Conservation (phyloP, 2,888 invertebrate genomes). For the Mycalesis mineus region DNA sequence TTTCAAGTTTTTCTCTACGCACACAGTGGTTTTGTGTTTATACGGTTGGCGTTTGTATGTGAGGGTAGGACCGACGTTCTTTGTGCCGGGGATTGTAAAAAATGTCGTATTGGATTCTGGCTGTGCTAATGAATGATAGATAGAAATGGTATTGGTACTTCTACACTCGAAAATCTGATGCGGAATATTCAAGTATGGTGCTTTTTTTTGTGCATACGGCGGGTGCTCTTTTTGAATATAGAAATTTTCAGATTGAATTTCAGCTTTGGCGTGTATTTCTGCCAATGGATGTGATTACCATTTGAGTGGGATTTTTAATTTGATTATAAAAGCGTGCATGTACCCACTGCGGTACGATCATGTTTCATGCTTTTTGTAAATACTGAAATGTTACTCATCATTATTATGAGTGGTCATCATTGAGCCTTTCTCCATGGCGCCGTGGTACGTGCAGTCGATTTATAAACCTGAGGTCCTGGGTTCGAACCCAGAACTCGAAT, state of each 20-base stretch:
- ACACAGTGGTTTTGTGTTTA: conserved; percentile 48
- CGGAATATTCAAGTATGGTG: conserved; percentile 40
- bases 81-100: conserved; percentile 76
- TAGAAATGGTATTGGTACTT: conserved; percentile 53
- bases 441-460: no score
- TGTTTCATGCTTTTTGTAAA: neutral
- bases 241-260: conserved; percentile 38
- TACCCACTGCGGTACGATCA: neutral
- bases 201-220: conserved; percentile 35
- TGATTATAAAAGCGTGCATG: conserved; percentile 28
- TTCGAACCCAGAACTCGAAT: no score
- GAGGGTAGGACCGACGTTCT: conserved; percentile 67
- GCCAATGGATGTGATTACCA: conserved; percentile 30
- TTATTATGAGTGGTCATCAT: no score
- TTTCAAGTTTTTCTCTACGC: conserved; percentile 70
- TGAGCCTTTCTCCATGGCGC: no score
- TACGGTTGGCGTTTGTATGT: conserved; percentile 47
- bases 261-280: conserved; percentile 43
- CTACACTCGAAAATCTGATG: conserved; percentile 59
- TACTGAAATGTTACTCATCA: no score
- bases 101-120: conserved; percentile 78
- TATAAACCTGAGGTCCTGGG: no score
- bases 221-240: conserved; percentile 36
- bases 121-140: conserved; percentile 77
- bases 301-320: conserved; percentile 31